Evolutionary conservation across 2,888 invertebrate genomes (phyloP), one percentile per base, ranked within the genome.

Genomic region (Operophtera brumata): DNA sequence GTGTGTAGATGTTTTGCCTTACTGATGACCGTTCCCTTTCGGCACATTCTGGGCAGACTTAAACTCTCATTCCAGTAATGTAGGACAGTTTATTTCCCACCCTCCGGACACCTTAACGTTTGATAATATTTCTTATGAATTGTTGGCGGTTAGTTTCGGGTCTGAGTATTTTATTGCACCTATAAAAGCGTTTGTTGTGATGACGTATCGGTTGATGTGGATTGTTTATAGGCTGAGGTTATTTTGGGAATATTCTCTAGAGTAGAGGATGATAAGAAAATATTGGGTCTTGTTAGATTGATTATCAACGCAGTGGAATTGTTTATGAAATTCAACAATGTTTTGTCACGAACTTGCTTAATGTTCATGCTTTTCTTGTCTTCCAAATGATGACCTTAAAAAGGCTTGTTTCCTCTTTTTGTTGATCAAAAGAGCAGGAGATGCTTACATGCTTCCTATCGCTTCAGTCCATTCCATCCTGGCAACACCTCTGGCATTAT

Each of bases 1-100:
- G 66, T 52, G 58, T 62, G 61, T 67, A 64, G 69, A 77, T 79
- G 81, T 79, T 77, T 70, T 74, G 75, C 70, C 67, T 80, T 72
- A 71, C 76, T 76, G 78, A 78, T 79, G 79, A 78, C 71, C 65
- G 64, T 62, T 67, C 68, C 69, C 67, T 73, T 73, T 69, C 66
- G 69, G 71, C 73, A 76, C 81, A 82, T 83, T 84, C 78, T 70
- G 72, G 63, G 73, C 84, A 77, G 86, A 87, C 86, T 87, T 87
- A 87, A 87, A 87, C 75, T 85, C 84, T 81, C 88, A 73, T 88
- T 84, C 71, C 58, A 40, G 74, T 84, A 83, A 87, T 84, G 80
- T 82, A 46, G 64, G 73, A 82, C 84, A 85, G 82, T 86, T 86
- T 86, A 86, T 85, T 79, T 80, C 72, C 73, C 73, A 70, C 69